Conservation (phyloP, 2,113 vertebrate genomes). For the Anolis carolinensis region DNA sequence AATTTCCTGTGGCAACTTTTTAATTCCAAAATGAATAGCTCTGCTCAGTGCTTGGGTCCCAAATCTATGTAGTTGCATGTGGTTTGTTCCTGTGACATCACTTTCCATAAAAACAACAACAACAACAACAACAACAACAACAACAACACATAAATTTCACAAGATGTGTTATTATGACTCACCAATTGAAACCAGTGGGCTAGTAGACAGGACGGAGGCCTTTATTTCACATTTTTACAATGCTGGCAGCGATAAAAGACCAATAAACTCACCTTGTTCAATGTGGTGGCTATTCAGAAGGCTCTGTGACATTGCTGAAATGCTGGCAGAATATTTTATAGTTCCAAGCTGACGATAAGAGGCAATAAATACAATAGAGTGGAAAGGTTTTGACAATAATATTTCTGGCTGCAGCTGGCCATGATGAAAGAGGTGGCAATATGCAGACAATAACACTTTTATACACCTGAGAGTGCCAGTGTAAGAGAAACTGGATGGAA, state of each 20-base stretch:
- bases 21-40: too few species aligned
- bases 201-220: not conserved
- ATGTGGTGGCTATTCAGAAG: not conserved
- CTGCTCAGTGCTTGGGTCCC: too few species aligned
- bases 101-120: not conserved
- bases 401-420: constrained; percentile 4
- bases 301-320: not conserved
- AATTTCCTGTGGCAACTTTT: too few species aligned
- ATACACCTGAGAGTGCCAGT: not conserved
- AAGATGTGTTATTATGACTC: not conserved
- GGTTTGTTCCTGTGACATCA: not conserved
- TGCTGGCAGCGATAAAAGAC: not conserved
- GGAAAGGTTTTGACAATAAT: not conserved
- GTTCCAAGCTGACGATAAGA: constrained; percentile 1
- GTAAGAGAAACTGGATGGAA: not conserved
- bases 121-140: not conserved
- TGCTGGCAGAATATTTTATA: not conserved
- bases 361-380: not conserved
- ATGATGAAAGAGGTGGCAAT: not conserved
- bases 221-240: not conserved
- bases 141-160: not conserved
- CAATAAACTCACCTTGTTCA: not conserved
- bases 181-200: not conserved
- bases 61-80: not conserved
- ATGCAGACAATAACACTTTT: not conserved